Conservation (phyloP, 1,140 invertebrate species). For the Sipha flava region DNA sequence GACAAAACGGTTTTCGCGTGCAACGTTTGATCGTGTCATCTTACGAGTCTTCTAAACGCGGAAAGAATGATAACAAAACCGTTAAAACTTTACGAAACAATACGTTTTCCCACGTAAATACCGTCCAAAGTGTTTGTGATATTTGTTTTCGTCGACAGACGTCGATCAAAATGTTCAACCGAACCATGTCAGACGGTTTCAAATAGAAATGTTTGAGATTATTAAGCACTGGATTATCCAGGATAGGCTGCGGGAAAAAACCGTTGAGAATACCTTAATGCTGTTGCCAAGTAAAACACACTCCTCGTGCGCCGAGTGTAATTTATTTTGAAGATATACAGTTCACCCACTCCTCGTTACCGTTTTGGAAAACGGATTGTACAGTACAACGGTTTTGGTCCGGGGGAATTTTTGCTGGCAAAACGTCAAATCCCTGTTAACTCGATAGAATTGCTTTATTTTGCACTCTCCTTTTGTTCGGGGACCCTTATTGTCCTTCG, state of each 20-base stretch:
- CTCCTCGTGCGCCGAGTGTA: neutral
- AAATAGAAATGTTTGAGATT: neutral
- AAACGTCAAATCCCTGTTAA: slow-evolving; percentile 19
- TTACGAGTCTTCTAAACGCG: too few relatives aligned
- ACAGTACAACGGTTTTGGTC: neutral
- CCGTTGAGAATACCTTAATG: neutral
- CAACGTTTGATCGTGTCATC: too few relatives aligned
- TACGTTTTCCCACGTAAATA: too few relatives aligned
- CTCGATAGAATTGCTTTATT: slow-evolving; percentile 15
- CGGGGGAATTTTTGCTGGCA: slow-evolving; percentile 11
- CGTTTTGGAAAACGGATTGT: slow-evolving; percentile 12
- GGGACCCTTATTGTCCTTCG: neutral
- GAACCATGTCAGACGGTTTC: neutral
- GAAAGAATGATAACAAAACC: too few relatives aligned
- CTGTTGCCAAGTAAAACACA: slow-evolving; percentile 4
- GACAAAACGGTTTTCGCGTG: too few relatives aligned
- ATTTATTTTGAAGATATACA: slow-evolving; percentile 15
- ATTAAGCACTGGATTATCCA: too few relatives aligned
- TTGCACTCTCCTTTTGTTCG: slow-evolving; percentile 9
- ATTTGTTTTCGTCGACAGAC: neutral
- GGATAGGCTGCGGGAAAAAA: neutral
- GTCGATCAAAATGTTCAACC: neutral
- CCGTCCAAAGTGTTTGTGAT: too few relatives aligned
- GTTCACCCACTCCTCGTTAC: neutral
- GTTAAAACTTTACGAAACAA: too few relatives aligned